These are phyloP conservation scores for Aspidapion aeneum DNA, from an alignment of 2,888 invertebrate species.

Conservation along the genomic window DNA sequence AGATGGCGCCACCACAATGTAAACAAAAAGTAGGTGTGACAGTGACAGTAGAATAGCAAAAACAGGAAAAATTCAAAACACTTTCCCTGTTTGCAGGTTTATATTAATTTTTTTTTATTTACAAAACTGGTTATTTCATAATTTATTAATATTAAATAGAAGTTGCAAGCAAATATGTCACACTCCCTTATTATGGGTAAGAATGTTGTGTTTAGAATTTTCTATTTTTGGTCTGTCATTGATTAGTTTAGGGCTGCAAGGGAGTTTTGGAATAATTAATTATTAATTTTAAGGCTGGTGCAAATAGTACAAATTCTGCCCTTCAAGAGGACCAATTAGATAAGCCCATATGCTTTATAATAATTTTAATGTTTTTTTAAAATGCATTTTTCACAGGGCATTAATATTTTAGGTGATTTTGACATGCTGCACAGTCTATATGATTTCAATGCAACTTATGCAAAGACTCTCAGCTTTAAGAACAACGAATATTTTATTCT, in stretches of 20 bases:
- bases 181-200: constrained; percentile 34
- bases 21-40: constrained; percentile 42
- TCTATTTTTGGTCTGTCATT: background rate
- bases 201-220: constrained; percentile 7
- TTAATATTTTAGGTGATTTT: constrained; percentile 57
- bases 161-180: constrained; percentile 27
- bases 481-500: constrained; percentile 78
- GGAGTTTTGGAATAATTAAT: too few species aligned
- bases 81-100: constrained; percentile 14
- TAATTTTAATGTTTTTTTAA: too few species aligned
- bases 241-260: too few species aligned
- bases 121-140: constrained; percentile 1
- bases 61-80: constrained; percentile 6
- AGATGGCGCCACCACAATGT: constrained; percentile 25
- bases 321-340: too few species aligned
- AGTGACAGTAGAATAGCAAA: constrained; percentile 10
- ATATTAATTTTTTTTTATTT: constrained; percentile 14
- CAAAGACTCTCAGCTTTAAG: constrained; percentile 77
- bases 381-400: too few species aligned
- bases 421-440: constrained; percentile 83
- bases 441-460: constrained; percentile 79
- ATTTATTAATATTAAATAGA: constrained; percentile 12
- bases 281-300: too few species aligned
- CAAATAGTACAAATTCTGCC: too few species aligned
- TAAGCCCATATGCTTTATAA: too few species aligned